These are phyloP conservation scores for Eudasyphora cyanicolor DNA, from an alignment of 2,888 invertebrate species.

Conservation along the genomic window DNA sequence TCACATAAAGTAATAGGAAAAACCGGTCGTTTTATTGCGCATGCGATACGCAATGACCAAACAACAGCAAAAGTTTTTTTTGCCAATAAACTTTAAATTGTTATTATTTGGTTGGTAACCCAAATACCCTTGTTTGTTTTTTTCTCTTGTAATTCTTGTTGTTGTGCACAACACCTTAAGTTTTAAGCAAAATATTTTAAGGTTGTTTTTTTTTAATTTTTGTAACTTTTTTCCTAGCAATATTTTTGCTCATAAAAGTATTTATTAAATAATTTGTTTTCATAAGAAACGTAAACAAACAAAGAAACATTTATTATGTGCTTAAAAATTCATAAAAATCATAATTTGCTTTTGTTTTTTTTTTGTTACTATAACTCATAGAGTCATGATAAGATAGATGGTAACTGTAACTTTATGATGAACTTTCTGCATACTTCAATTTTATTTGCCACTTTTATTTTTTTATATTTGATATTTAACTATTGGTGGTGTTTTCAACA, in stretches of 20 bases:
- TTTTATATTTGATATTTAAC: background rate
- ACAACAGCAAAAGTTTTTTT: background rate
- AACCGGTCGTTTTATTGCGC: conserved; percentile 16
- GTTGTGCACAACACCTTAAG: no score
- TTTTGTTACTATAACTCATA: background rate
- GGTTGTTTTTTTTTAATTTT: background rate
- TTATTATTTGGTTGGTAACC: conserved; percentile 21
- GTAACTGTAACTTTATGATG: background rate
- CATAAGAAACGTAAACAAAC: background rate
- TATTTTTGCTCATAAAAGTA: background rate
- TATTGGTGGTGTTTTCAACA: background rate
- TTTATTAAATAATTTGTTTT: background rate
- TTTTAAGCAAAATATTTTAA: no score
- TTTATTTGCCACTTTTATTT: conserved; percentile 34
- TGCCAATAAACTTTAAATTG: conserved; percentile 2
- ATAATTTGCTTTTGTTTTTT: no score
- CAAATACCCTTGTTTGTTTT: conserved; percentile 7
- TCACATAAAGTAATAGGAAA: background rate
- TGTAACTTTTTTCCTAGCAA: background rate
- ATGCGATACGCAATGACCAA: background rate
- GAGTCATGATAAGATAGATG: background rate
- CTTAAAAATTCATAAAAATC: background rate
- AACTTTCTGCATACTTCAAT: background rate
- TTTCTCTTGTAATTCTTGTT: no score
- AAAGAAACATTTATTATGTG: no score